A percentile compares a stretch with the other conserved stretches of the same genome.
These are phyloP conservation scores for Gymnoscopelus microlampas DNA, from an alignment of 2,797 vertebrate species.

Conservation along the genomic window DNA sequence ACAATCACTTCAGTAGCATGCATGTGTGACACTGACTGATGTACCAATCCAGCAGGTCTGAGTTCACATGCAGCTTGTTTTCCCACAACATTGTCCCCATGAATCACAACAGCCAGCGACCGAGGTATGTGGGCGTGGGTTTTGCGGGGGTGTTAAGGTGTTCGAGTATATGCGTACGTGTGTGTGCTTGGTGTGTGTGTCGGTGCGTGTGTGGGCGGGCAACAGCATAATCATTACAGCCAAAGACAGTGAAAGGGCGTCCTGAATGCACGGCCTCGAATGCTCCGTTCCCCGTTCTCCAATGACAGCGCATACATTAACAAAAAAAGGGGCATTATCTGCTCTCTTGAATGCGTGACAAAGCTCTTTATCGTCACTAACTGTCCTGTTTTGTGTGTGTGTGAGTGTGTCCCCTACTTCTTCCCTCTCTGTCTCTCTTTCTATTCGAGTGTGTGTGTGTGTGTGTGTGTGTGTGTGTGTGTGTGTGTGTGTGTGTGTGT, in stretches of 20 bases:
- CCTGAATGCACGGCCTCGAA: constrained; percentile 49
- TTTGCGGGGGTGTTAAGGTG: background rate
- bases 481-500: constrained; percentile 4
- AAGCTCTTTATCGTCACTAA: constrained; percentile 73
- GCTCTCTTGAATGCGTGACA: constrained; percentile 64
- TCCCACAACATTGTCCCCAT: constrained; percentile 24
- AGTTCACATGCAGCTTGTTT: constrained; percentile 9
- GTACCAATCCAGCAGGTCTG: background rate
- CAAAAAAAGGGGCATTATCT: constrained; percentile 57
- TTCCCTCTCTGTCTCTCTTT: background rate
- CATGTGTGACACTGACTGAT: background rate
- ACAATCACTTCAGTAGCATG: background rate
- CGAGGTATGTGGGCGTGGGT: constrained; percentile 33
- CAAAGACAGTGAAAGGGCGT: constrained; percentile 34
- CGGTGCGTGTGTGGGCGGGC: constrained; percentile 36
- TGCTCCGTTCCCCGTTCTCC: constrained; percentile 21
- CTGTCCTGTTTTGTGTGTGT: constrained; percentile 55
- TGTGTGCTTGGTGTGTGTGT: background rate
- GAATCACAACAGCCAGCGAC: constrained; percentile 6
- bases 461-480: background rate
- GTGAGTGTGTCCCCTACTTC: constrained; percentile 8
- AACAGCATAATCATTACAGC: constrained; percentile 32
- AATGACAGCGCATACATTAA: constrained; percentile 64
- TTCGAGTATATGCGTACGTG: background rate
- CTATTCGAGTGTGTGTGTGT: constrained; percentile 26